Evolutionary conservation across 92 coral and sea anemone species (phyloP).

Genomic region (Meandrina meandrites): DNA sequence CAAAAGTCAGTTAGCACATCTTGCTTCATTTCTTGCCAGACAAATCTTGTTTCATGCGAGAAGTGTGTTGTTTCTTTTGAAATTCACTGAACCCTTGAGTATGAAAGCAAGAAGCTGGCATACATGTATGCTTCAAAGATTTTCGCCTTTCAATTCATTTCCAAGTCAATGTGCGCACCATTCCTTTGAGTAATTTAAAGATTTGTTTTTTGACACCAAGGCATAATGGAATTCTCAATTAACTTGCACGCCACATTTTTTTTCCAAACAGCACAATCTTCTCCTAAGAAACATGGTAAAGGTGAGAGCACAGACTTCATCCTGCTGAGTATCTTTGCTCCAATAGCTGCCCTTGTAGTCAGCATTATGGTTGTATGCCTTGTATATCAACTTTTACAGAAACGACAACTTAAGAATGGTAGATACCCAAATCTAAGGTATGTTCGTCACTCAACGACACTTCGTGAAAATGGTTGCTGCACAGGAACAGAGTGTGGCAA

Average conservation of each 20-base stretch:
- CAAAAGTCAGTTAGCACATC: no score
- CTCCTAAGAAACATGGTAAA: background rate
- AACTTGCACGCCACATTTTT: background rate
- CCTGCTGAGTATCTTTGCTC: conserved; percentile 37
- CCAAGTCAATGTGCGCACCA: no score
- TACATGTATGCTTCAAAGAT: no score
- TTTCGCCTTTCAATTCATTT: no score
- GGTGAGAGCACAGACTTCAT: conserved; percentile 17
- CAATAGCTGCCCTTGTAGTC: conserved; percentile 35
- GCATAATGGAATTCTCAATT: background rate
- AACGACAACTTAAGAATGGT: background rate
- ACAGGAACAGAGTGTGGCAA: conserved; percentile 1
- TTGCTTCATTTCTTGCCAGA: no score
- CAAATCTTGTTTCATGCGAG: no score
- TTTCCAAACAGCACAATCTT: conserved; percentile 5
- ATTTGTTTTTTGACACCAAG: no score
- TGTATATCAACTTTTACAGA: conserved; percentile 23
- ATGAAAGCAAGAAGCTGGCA: no score
- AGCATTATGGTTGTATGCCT: conserved; percentile 20
- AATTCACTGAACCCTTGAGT: no score
- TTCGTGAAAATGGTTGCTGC: background rate
- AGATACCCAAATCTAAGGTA: conserved; percentile 37
- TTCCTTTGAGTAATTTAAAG: no score
- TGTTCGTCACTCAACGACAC: background rate
- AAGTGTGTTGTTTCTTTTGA: no score